Percentiles rank a stretch among this genome's conserved stretches.
phyloP scores from a whole-genome alignment of 2,888 invertebrate genomes.

The Acanthosoma haemorrhoidale region DNA sequence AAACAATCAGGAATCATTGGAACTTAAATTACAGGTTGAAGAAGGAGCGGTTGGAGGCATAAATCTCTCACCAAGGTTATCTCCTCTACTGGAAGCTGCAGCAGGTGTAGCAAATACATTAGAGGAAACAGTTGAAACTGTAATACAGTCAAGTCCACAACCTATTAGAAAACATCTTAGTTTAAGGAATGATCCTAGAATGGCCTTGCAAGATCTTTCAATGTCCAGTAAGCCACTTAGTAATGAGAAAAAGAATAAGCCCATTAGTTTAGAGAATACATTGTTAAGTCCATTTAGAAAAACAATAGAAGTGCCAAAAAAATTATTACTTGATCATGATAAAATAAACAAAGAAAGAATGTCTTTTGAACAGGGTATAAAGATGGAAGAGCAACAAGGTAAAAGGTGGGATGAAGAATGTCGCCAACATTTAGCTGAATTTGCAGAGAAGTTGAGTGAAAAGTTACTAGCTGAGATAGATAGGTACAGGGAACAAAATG shows the following conservation, averaged over 20 bases:
- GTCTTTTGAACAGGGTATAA: conserved; percentile 13
- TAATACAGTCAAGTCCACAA: conserved; percentile 55
- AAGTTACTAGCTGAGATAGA: conserved; percentile 74
- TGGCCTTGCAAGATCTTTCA: conserved; percentile 40
- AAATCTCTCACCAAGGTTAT: conserved; percentile 35
- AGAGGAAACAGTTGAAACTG: conserved; percentile 63
- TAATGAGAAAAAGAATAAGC: conserved; percentile 21
- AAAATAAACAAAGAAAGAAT: conserved; percentile 18
- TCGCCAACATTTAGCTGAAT: conserved; percentile 66
- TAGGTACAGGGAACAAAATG: conserved; percentile 46
- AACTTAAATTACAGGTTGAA: conserved; percentile 34
- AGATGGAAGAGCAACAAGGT: conserved; percentile 31
- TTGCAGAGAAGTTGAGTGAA: conserved; percentile 76
- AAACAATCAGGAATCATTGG: conserved; percentile 11
- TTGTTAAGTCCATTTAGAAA: conserved; percentile 43
- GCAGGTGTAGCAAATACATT: conserved; percentile 60
- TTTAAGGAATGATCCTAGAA: conserved; percentile 36
- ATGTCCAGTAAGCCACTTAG: not conserved
- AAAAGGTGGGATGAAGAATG: conserved; percentile 59
- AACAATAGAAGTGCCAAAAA: conserved; percentile 48
- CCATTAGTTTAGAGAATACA: conserved; percentile 2
- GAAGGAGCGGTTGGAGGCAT: conserved; percentile 32
- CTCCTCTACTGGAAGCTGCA: conserved; percentile 57
- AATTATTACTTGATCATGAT: conserved; percentile 26
- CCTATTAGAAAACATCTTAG: conserved; percentile 38